Evolutionary conservation across 2,888 invertebrate species (phyloP).

Genomic region (Hydrotaea cyrtoneurina): DNA sequence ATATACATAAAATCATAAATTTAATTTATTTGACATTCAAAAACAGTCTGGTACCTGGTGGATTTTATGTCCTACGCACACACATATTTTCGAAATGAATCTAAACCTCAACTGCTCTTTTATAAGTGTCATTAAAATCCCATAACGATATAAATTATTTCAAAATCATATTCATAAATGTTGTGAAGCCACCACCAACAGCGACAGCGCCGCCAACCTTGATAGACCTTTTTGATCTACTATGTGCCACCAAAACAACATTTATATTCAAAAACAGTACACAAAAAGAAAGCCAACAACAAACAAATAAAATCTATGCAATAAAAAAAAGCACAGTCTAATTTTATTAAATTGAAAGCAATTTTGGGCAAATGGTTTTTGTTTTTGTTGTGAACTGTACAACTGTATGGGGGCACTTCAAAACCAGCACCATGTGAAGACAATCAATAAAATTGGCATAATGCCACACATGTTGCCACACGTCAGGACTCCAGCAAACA

Average conservation of each 20-base stretch:
- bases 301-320: not conserved
- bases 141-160: constrained; percentile 1
- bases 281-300: not conserved
- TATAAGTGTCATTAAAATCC: constrained; percentile 12
- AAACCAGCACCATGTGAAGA: constrained; percentile 16
- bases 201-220: not conserved
- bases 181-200: not conserved
- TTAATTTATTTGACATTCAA: not conserved
- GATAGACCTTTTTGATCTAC: not conserved
- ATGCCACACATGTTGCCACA: constrained; percentile 54
- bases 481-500: not conserved
- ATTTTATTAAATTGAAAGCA: constrained; percentile 67
- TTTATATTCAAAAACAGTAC: not conserved
- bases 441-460: constrained; percentile 66
- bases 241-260: not conserved
- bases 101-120: not conserved
- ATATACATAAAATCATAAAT: too few relatives aligned
- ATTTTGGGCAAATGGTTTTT: constrained; percentile 59
- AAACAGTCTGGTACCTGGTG: not conserved
- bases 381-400: not conserved
- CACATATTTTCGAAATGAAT: not conserved
- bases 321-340: constrained; percentile 42
- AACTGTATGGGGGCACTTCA: not conserved
- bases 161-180: constrained; percentile 16
- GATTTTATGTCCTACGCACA: not conserved